Conservation (phyloP, 2,113 vertebrate genomes). For the Onychorhynchus coronatus region DNA sequence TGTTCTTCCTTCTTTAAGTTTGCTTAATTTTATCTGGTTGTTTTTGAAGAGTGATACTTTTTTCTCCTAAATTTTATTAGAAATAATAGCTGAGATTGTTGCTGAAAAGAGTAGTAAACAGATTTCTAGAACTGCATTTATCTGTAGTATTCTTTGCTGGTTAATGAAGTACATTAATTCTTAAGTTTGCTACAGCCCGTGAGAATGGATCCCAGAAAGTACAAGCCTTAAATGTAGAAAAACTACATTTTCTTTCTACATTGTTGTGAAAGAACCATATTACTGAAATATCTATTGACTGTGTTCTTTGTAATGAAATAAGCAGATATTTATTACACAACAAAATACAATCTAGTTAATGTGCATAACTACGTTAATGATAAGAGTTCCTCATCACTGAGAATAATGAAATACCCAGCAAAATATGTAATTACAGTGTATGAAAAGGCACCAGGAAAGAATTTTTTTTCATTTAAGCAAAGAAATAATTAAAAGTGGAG, state of each 20-base stretch:
- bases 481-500: background rate
- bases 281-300: background rate
- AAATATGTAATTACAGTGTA: background rate
- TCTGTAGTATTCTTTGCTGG: background rate
- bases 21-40: background rate
- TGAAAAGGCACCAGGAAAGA: background rate
- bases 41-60: background rate
- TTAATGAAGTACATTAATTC: background rate
- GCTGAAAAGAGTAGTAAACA: background rate
- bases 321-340: background rate
- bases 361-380: background rate
- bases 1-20: background rate
- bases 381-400: background rate
- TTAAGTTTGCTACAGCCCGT: background rate
- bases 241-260: background rate
- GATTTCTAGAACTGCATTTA: background rate
- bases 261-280: background rate
- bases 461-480: background rate
- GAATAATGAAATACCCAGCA: background rate
- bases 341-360: conserved; percentile 41
- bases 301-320: background rate
- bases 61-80: background rate
- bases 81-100: background rate
- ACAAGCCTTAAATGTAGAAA: background rate
- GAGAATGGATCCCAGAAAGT: background rate